These are phyloP conservation scores for Chaetogeoica ovagalla DNA, from an alignment of 2,888 invertebrate genomes.

Conservation along the genomic window DNA sequence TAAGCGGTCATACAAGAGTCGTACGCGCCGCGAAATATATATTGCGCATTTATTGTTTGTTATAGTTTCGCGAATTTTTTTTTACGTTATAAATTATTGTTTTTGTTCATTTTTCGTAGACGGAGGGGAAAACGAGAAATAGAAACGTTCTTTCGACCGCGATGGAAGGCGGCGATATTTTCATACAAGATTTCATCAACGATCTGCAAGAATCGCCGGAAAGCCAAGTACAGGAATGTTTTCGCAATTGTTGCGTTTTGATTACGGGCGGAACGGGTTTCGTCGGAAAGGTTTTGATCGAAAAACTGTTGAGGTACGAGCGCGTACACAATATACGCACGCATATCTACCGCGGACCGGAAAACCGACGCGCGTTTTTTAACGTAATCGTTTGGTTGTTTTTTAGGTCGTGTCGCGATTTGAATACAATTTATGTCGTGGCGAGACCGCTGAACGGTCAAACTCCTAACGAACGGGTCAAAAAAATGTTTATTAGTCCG, in stretches of 20 bases:
- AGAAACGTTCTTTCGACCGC: too few species aligned
- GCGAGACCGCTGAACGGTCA: constrained; percentile 30
- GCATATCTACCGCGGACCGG: too few species aligned
- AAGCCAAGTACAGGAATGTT: constrained; percentile 41
- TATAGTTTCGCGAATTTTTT: too few species aligned
- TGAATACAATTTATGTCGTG: constrained; percentile 48
- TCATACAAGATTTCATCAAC: constrained; percentile 47
- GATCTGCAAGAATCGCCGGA: constrained; percentile 42
- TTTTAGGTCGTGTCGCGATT: constrained; percentile 42
- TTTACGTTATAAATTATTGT: too few species aligned
- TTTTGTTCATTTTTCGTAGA: too few species aligned
- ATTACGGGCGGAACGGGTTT: constrained; percentile 82
- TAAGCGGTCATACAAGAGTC: too few species aligned
- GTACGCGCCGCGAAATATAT: too few species aligned
- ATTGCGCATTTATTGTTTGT: too few species aligned
- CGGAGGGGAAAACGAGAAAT: too few species aligned
- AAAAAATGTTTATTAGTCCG: constrained; percentile 49
- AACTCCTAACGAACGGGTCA: constrained; percentile 39
- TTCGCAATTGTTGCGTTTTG: constrained; percentile 60
- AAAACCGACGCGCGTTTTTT: neutral
- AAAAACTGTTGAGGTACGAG: constrained; percentile 66
- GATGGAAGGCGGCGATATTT: constrained; percentile 48
- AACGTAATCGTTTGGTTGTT: neutral
- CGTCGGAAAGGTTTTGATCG: constrained; percentile 70
- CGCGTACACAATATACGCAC: too few species aligned